Percentiles rank a stretch among this genome's conserved stretches.
These are phyloP conservation scores for Mormyrus proboscirostris DNA, from an alignment of 2,797 vertebrate genomes.

Conservation along the genomic window DNA sequence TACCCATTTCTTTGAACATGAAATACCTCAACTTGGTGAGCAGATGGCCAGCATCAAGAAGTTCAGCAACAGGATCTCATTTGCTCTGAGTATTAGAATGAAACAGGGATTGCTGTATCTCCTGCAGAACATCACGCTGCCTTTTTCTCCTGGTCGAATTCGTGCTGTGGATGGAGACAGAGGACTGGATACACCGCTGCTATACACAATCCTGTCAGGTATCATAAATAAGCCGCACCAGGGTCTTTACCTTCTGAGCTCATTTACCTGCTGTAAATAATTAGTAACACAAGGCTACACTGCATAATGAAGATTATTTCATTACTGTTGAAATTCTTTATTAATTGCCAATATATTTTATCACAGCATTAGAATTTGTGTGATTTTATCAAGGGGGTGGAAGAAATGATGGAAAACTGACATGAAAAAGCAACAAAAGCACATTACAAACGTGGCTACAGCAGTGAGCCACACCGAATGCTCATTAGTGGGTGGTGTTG, in stretches of 20 bases:
- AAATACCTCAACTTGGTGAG: neutral
- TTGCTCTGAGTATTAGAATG: neutral
- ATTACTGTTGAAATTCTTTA: neutral
- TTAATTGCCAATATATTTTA: neutral
- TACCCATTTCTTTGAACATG: conserved; percentile 30
- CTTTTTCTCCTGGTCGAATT: conserved; percentile 63
- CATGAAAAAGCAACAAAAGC: neutral
- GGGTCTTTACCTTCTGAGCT: neutral
- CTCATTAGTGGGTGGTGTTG: neutral
- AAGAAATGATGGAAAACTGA: neutral
- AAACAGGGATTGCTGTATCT: neutral
- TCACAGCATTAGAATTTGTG: neutral
- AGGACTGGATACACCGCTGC: conserved; percentile 59
- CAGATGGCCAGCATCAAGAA: neutral
- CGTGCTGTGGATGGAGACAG: conserved; percentile 64
- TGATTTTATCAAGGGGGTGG: neutral
- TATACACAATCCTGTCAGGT: conserved; percentile 72
- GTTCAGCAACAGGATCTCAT: neutral
- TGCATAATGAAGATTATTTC: neutral
- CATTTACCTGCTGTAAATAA: neutral
- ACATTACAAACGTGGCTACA: neutral
- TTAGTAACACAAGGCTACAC: neutral
- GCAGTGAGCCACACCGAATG: neutral
- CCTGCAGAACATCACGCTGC: conserved; percentile 53
- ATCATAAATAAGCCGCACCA: neutral